Base-by-base conservation (phyloP, 1,140 invertebrate genomes). In the Kradibia gibbosae region DNA sequence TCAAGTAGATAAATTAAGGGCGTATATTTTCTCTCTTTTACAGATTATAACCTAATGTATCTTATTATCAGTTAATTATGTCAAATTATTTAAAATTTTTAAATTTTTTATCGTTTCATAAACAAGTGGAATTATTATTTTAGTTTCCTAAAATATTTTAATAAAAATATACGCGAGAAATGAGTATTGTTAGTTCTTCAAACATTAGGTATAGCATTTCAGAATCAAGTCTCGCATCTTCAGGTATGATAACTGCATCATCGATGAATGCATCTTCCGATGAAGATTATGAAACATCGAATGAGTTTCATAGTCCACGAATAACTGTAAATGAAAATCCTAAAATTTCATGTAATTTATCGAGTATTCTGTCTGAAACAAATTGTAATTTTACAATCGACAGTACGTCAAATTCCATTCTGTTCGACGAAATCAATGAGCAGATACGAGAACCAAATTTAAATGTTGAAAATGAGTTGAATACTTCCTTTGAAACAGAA, bases 211-310 rank as follows among this genome's bases (percentile, higher is more conserved):
- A 20, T 42, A 81, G 57, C 15, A 20, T 20, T 25, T 81, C 80
- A 15, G 65, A 76, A 4, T 17, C 70, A 39, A 81, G 80, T 28
- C 50, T 77, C 1, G 73, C 4, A 7, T 81, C 80, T 0, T 81
- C 80, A 0, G 17, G 50, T 0, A 10, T 60, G 22, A 62, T 62
- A 70, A 78, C 81, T 11, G 67, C 81, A 0, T 4, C 13, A 1
- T 82, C 81, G 8, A 50, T 36, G n/a, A 13, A 15, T 20, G 34
- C 62, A 34, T 42, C 36, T 20, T 78, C 81, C 39, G 81, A 78
- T 31, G 42, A 8, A 4, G 74, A 78, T 36, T 78, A 82, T 65
- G 81, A 82, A 60, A 82, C 67, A 8, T 73, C 67, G 3, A 73
- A 20, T 10, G 81, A 82, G 39, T 15, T 78, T 10, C 31, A 31